These are phyloP conservation scores for Leptinotarsa rubiginosa DNA, from an alignment of 2,888 invertebrate species.

Conservation along the genomic window DNA sequence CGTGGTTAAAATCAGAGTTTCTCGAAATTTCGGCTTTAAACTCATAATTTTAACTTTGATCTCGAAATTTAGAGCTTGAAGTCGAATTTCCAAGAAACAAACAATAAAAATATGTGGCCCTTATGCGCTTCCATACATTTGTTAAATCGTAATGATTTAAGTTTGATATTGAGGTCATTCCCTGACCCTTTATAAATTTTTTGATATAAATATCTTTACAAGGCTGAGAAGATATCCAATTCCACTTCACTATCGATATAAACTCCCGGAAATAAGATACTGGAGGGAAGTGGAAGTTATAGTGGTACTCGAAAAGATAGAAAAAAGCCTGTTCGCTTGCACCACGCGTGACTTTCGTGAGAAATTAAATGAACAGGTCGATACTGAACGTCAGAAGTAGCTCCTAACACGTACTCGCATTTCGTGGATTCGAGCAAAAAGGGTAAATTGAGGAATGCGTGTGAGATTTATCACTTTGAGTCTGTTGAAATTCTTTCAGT, in stretches of 20 bases:
- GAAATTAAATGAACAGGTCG: conserved; percentile 53
- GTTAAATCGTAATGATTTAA: too few species aligned
- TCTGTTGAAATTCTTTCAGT: not conserved
- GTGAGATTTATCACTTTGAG: conserved; percentile 28
- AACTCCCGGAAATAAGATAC: conserved; percentile 17
- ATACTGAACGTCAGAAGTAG: conserved; percentile 50
- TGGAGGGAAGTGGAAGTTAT: conserved; percentile 30
- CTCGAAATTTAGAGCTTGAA: too few species aligned
- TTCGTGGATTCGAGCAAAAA: conserved; percentile 23
- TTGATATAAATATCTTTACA: not conserved
- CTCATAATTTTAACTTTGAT: too few species aligned
- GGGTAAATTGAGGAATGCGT: conserved; percentile 36
- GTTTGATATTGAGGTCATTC: too few species aligned
- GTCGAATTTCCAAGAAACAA: too few species aligned
- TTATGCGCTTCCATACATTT: too few species aligned
- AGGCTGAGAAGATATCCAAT: not conserved
- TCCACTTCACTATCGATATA: conserved; percentile 1
- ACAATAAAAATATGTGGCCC: too few species aligned
- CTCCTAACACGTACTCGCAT: conserved; percentile 40
- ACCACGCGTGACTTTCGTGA: conserved; percentile 34
- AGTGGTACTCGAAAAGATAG: conserved; percentile 15
- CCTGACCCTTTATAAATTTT: conserved; percentile 21
- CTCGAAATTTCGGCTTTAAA: too few species aligned
- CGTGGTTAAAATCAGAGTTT: too few species aligned
- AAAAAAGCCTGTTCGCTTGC: conserved; percentile 15